phyloP scores from a whole-genome alignment of 2,113 vertebrate genomes.

The Chitala chitala region DNA sequence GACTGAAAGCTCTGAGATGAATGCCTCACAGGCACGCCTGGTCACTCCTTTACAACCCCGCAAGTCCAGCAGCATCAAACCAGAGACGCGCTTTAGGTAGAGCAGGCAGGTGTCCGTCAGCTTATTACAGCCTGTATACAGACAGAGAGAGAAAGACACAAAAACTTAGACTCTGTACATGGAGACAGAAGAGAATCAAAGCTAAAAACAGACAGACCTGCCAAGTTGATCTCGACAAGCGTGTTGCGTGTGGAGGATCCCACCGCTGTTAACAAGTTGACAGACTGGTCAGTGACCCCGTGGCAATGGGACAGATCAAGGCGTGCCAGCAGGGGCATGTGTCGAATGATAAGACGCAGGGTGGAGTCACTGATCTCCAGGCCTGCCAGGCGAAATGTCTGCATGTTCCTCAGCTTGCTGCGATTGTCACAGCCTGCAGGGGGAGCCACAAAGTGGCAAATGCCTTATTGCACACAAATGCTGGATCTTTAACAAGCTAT shows the following conservation, averaged over 20 bases:
- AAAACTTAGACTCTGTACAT: neutral
- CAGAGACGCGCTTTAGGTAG: slow-evolving; percentile 82
- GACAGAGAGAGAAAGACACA: neutral
- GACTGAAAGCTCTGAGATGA: slow-evolving; percentile 92
- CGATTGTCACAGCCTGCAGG: slow-evolving; percentile 79
- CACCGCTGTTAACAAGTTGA: slow-evolving; percentile 80
- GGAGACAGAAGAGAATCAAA: neutral
- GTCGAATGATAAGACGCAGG: slow-evolving; percentile 83
- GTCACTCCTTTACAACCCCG: slow-evolving; percentile 85
- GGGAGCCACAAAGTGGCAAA: neutral
- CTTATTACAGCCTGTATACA: slow-evolving; percentile 77
- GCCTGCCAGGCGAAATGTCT: slow-evolving; percentile 83
- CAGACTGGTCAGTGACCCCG: slow-evolving; percentile 80
- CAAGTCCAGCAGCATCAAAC: slow-evolving; percentile 82
- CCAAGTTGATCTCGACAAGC: slow-evolving; percentile 86
- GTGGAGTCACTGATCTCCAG: slow-evolving; percentile 86
- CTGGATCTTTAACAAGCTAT: too few relatives aligned
- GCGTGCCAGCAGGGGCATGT: slow-evolving; percentile 86
- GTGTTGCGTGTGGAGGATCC: slow-evolving; percentile 86
- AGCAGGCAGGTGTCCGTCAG: slow-evolving; percentile 86
- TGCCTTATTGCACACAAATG: neutral
- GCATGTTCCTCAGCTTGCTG: slow-evolving; percentile 87
- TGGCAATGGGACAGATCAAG: slow-evolving; percentile 93
- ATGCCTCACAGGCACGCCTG: slow-evolving; percentile 83
- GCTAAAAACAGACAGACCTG: slow-evolving; percentile 60